Conservation (phyloP, 2,888 invertebrate species). For the Nymphalis polychloros region DNA sequence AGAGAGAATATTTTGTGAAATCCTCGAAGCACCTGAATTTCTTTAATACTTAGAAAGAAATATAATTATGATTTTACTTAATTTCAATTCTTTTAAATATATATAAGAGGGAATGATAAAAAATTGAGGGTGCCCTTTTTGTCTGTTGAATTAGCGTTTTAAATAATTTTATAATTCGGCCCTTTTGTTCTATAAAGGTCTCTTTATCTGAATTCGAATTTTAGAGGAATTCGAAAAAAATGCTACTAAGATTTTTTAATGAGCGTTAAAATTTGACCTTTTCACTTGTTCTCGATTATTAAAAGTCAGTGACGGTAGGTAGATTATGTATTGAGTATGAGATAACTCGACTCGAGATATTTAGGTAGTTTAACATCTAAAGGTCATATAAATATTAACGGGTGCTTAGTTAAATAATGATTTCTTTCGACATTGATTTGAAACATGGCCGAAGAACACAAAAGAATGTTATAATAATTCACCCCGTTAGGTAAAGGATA, state of each 20-base stretch:
- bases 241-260: neutral
- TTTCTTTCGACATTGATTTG: too few relatives aligned
- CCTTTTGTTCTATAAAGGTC: neutral
- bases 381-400: too few relatives aligned
- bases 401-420: too few relatives aligned
- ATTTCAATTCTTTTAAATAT: neutral
- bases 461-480: too few relatives aligned
- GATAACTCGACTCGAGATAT: neutral
- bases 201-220: neutral
- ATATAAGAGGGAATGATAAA: neutral
- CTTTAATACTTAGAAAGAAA: neutral
- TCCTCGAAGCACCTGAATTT: too few relatives aligned
- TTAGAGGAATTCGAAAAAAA: neutral
- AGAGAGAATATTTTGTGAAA: too few relatives aligned
- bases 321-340: neutral
- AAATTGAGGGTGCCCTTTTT: neutral
- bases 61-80: neutral
- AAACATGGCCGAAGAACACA: too few relatives aligned
- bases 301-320: neutral
- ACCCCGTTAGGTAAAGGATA: too few relatives aligned
- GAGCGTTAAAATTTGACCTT: constrained; percentile 3
- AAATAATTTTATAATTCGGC: constrained; percentile 1
- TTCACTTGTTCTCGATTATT: neutral
- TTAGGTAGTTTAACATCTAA: too few relatives aligned
- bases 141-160: neutral